These are phyloP conservation scores for Acanthacorydalis orientalis DNA, from an alignment of 2,888 invertebrate genomes.

Conservation along the genomic window DNA sequence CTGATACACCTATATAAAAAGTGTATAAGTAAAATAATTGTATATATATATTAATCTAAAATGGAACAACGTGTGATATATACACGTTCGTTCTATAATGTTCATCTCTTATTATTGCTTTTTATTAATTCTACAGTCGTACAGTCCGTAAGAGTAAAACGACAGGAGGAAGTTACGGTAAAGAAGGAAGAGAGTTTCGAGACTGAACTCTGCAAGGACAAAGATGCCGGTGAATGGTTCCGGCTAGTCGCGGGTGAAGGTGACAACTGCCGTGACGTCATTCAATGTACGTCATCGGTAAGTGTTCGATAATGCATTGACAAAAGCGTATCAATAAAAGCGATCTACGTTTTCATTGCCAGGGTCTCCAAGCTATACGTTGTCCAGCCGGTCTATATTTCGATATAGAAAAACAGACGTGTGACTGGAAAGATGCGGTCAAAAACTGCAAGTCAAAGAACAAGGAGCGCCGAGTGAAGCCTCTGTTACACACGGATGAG, in stretches of 20 bases:
- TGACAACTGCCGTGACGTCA: slow-evolving; percentile 87
- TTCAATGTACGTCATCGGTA: slow-evolving; percentile 86
- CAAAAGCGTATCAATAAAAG: background rate
- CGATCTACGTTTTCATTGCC: slow-evolving; percentile 10
- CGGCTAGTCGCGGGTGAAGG: slow-evolving; percentile 76
- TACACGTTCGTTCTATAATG: no score
- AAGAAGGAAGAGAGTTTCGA: slow-evolving; percentile 82
- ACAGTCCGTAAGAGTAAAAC: slow-evolving; percentile 35
- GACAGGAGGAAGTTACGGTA: slow-evolving; percentile 42
- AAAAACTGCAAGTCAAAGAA: slow-evolving; percentile 83
- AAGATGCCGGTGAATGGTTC: slow-evolving; percentile 92
- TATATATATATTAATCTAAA: no score
- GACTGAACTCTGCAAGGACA: slow-evolving; percentile 80
- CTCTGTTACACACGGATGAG: slow-evolving; percentile 74
- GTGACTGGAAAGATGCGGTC: slow-evolving; percentile 88
- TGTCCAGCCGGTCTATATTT: slow-evolving; percentile 85
- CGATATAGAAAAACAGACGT: slow-evolving; percentile 88
- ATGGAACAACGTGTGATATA: no score
- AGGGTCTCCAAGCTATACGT: slow-evolving; percentile 84
- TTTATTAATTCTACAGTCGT: no score
- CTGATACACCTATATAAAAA: no score
- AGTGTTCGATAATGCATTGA: slow-evolving; percentile 21
- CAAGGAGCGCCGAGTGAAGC: slow-evolving; percentile 76
- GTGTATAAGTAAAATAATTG: no score
- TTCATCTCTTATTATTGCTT: no score